Evolutionary conservation across 2,888 invertebrate species (phyloP).

Genomic region (Himalopsyche kuldschensis): DNA sequence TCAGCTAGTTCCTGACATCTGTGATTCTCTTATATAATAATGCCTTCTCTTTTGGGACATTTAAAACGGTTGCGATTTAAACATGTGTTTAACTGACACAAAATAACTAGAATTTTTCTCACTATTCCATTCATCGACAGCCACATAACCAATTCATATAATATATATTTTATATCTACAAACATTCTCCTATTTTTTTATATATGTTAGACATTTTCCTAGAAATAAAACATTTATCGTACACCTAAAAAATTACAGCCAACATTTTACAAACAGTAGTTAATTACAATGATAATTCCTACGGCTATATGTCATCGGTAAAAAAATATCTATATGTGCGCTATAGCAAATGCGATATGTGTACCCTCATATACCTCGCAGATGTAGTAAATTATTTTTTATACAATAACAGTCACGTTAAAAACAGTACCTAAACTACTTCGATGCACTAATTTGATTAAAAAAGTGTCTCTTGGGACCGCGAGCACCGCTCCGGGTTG

Average conservation of each 20-base stretch:
- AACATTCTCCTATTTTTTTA: not conserved
- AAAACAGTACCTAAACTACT: slow-evolving; percentile 27
- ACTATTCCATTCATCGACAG: not conserved
- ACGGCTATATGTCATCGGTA: slow-evolving; percentile 31
- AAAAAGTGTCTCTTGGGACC: slow-evolving; percentile 81
- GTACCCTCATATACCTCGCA: slow-evolving; percentile 40
- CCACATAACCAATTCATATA: not conserved
- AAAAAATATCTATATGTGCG: slow-evolving; percentile 41
- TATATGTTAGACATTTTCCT: not conserved
- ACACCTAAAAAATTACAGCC: slow-evolving; percentile 6
- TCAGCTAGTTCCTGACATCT: no score
- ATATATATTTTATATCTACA: slow-evolving; percentile 1
- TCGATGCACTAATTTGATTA: slow-evolving; percentile 50
- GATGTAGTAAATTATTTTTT: slow-evolving; percentile 28
- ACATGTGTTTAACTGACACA: not conserved
- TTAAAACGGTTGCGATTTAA: no score
- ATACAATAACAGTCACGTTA: slow-evolving; percentile 28
- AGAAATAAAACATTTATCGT: not conserved
- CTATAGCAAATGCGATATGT: slow-evolving; percentile 40
- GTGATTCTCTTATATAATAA: no score
- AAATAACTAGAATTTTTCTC: not conserved
- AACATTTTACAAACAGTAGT: slow-evolving; percentile 24
- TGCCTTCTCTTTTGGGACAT: no score
- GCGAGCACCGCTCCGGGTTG: slow-evolving; percentile 55
- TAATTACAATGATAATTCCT: slow-evolving; percentile 22